These are phyloP conservation scores for Ellobius talpinus DNA, from an alignment of 2,113 vertebrate genomes.

Conservation along the genomic window DNA sequence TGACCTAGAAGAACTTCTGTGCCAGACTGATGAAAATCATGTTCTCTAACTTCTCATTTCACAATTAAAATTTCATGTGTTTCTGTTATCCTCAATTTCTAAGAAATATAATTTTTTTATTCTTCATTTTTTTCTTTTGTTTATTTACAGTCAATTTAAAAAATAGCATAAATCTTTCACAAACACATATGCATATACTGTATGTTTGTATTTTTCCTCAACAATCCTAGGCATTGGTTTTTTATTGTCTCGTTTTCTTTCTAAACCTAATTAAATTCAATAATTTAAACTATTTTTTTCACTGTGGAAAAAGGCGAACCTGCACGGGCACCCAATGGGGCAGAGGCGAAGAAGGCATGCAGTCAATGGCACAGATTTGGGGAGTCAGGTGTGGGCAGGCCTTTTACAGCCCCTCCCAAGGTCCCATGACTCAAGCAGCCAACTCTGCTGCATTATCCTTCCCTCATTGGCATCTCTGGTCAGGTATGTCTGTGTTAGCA, in stretches of 20 bases:
- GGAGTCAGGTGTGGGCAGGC: too few species aligned
- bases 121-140: not conserved
- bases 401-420: too few species aligned
- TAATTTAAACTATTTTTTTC: not conserved
- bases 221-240: not conserved
- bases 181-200: too few species aligned
- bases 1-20: not conserved
- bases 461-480: too few species aligned
- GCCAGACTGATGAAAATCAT: not conserved
- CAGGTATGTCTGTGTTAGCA: too few species aligned
- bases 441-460: too few species aligned
- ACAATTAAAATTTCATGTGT: not conserved
- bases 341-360: too few species aligned
- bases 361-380: too few species aligned
- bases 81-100: not conserved
- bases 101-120: not conserved
- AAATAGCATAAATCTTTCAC: not conserved
- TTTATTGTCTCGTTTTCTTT: not conserved
- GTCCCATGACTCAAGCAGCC: too few species aligned
- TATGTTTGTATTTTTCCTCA: not conserved
- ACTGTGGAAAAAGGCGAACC: not conserved
- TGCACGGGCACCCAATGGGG: too few species aligned
- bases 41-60: not conserved
- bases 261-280: not conserved
- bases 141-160: not conserved